Base-by-base conservation (phyloP, 2,113 vertebrate species). In the Dendropsophus ebraccatus region DNA sequence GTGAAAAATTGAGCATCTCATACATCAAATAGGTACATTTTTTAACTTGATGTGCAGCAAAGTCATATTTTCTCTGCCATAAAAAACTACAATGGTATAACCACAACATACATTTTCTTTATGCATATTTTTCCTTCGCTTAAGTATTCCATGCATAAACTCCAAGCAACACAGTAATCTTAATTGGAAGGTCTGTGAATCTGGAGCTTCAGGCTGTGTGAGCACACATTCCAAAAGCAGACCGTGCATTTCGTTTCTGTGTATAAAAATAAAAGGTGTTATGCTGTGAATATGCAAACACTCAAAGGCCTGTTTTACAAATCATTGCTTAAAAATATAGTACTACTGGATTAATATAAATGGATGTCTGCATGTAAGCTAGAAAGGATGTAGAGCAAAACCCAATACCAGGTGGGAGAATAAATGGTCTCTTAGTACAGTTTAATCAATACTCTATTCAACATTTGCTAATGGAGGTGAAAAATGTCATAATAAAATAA, bases 171-270 rank as follows among this genome's bases (percentile, higher is more conserved):
- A 0, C 75, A 62, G 85, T 23, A 88, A 80, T 93, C 87, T 88
- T 82, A 0, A 3, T 90, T 81, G 88, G 88, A 92, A 90, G 85
- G 25, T 69, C 82, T 90, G 85, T 88, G 70, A 87, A 90, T 83
- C 85, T 90, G 90, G 79, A 91, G 87, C 87, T 84, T 89, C 82
- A 87, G 83, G 25, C 78, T 92, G 81, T 89, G 88, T 92, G 90
- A 91, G 87, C 86, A 89, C 74, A 86, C 81, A 81, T 90, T 87
- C 52, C 32, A 74, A 90, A 1, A 88, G 28, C 84, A 91, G 65
- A 83, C 19, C 69, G 89, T 7, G 41, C 86, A 81, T 3, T 89
- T 35, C 88, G 70, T 83, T 87, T 60, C 17, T 74, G 82, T 74
- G 1, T 81, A 85, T 88, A 88, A 91, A 89, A 84, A 89, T 88